These are phyloP conservation scores for Catharus bicknelli DNA, from an alignment of 2,113 vertebrate species.

Conservation along the genomic window DNA sequence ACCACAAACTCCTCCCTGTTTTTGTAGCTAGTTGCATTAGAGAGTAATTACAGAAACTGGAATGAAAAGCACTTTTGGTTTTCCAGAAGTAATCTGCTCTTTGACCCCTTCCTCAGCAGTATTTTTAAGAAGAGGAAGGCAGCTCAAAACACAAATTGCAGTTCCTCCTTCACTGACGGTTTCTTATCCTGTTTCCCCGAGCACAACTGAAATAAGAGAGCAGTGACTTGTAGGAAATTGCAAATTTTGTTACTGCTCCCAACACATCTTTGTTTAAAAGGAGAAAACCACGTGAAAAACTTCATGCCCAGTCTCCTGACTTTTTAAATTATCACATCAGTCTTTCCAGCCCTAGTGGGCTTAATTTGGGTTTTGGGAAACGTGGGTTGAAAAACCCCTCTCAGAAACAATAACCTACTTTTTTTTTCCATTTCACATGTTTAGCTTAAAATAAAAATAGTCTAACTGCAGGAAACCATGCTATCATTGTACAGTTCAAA, in stretches of 20 bases:
- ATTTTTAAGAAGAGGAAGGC: not conserved
- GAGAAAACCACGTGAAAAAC: not conserved
- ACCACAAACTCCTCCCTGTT: not conserved
- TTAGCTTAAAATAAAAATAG: not conserved
- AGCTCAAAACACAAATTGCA: not conserved
- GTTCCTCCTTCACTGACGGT: not conserved
- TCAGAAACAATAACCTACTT: not conserved
- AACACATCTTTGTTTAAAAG: not conserved
- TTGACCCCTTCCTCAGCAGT: not conserved
- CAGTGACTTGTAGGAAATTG: not conserved
- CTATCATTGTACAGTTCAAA: not conserved
- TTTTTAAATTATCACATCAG: not conserved
- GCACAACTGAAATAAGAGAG: not conserved
- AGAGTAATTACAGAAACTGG: not conserved
- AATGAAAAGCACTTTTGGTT: not conserved
- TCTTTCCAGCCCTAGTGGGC: not conserved
- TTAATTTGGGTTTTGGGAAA: not conserved
- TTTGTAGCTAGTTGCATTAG: not conserved
- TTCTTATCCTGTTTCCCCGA: not conserved
- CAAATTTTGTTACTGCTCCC: not conserved
- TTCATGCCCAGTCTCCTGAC: not conserved
- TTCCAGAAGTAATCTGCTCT: not conserved
- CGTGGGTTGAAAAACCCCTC: not conserved
- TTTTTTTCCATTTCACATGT: not conserved
- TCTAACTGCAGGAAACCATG: not conserved